These are phyloP conservation scores for Stenchaetothrips biformis DNA, from an alignment of 2,888 invertebrate species.

Conservation along the genomic window DNA sequence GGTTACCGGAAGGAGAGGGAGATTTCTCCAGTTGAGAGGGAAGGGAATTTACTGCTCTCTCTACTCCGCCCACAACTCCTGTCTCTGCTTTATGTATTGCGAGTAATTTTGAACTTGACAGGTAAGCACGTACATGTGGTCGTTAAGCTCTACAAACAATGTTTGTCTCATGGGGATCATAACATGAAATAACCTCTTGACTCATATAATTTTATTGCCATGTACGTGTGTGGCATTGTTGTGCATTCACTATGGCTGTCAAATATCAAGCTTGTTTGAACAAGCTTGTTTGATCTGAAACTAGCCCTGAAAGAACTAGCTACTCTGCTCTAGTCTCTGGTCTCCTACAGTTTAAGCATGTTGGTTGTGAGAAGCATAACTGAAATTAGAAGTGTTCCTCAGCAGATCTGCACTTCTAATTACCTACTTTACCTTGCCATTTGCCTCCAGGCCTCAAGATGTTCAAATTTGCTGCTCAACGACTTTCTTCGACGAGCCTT, in stretches of 20 bases:
- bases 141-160: not conserved
- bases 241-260: no score
- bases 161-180: not conserved
- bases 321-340: not conserved
- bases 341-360: no score
- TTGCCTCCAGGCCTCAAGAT: not conserved
- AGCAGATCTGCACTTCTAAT: no score
- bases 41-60: not conserved
- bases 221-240: no score
- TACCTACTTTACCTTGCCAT: not conserved
- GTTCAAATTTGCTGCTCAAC: constrained; percentile 6
- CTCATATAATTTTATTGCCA: not conserved
- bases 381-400: not conserved
- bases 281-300: not conserved
- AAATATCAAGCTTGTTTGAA: no score
- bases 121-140: not conserved
- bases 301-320: not conserved
- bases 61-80: not conserved
- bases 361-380: no score
- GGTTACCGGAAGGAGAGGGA: not conserved
- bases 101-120: not conserved
- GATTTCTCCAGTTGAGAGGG: not conserved
- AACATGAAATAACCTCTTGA: not conserved
- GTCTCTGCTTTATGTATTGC: not conserved
- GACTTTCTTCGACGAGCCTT: not conserved